Percentiles rank a stretch among this genome's conserved stretches.
These are phyloP conservation scores for Centruroides sculpturatus DNA, from an alignment of 1,140 invertebrate genomes.

Conservation along the genomic window DNA sequence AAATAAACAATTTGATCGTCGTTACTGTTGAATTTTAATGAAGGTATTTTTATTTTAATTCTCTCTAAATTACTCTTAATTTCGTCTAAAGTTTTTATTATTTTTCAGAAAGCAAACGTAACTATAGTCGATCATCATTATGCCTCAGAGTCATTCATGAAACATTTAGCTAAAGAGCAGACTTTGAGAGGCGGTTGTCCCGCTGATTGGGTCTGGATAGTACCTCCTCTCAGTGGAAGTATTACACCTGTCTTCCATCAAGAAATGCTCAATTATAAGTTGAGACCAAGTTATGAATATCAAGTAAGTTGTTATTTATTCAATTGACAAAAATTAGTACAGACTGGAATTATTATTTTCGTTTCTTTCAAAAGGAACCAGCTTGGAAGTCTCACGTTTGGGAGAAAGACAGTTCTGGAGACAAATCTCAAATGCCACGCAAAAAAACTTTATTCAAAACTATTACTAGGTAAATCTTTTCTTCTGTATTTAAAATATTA, in stretches of 20 bases:
- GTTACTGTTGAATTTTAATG: no score
- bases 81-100: no score
- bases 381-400: slow-evolving; percentile 84
- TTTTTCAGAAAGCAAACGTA: slow-evolving; percentile 49
- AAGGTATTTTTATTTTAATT: no score
- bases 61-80: no score
- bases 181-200: slow-evolving; percentile 76
- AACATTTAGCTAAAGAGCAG: slow-evolving; percentile 82
- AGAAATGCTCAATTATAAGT: slow-evolving; percentile 82
- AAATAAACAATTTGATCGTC: no score
- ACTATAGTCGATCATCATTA: slow-evolving; percentile 93
- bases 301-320: slow-evolving; percentile 37
- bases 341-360: no score
- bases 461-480: no score
- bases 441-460: slow-evolving; percentile 10
- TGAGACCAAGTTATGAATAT: slow-evolving; percentile 80
- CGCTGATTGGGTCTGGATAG: slow-evolving; percentile 93
- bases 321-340: neutral
- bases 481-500: neutral
- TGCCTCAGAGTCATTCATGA: slow-evolving; percentile 87
- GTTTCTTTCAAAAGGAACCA: slow-evolving; percentile 40
- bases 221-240: slow-evolving; percentile 81
- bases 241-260: slow-evolving; percentile 86
- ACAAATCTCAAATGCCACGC: slow-evolving; percentile 56
- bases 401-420: slow-evolving; percentile 63